These are phyloP conservation scores for Ennomos fuscantarius DNA, from an alignment of 2,888 invertebrate species.

Conservation along the genomic window DNA sequence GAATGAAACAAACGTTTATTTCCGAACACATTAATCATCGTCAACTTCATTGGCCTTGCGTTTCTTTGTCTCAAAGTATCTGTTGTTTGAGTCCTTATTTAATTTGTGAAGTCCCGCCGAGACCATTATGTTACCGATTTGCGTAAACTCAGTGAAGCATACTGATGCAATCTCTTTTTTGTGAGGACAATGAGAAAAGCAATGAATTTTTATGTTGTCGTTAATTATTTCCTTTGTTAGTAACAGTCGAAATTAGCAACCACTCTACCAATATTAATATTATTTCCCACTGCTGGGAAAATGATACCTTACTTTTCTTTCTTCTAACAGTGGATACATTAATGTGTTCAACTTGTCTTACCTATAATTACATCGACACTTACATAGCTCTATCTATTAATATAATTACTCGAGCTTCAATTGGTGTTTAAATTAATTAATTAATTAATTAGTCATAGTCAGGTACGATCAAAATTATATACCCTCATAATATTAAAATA, in stretches of 20 bases:
- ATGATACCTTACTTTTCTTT: no score
- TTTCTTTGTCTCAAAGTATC: slow-evolving; percentile 51
- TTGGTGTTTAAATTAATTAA: no score
- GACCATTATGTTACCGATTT: slow-evolving; percentile 54
- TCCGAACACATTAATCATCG: slow-evolving; percentile 50
- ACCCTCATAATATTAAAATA: no score
- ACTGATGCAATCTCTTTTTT: slow-evolving; percentile 58
- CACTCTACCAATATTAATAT: not conserved
- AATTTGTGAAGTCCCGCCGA: slow-evolving; percentile 54
- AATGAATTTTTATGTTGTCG: slow-evolving; percentile 53
- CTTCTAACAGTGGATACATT: no score
- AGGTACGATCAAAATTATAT: no score
- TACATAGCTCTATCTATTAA: no score
- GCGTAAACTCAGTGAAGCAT: slow-evolving; percentile 51
- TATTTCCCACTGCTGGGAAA: no score
- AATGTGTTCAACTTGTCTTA: no score
- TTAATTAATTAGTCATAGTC: no score
- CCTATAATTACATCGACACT: no score
- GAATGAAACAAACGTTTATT: slow-evolving; percentile 40
- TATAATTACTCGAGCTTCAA: no score
- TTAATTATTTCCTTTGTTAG: slow-evolving; percentile 48
- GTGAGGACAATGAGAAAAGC: slow-evolving; percentile 51
- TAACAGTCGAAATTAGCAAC: slow-evolving; percentile 20
- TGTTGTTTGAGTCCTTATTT: slow-evolving; percentile 51
- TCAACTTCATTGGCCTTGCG: slow-evolving; percentile 48